Evolutionary conservation across 2,888 invertebrate species (phyloP).

Genomic region (Lasius fuliginosus): DNA sequence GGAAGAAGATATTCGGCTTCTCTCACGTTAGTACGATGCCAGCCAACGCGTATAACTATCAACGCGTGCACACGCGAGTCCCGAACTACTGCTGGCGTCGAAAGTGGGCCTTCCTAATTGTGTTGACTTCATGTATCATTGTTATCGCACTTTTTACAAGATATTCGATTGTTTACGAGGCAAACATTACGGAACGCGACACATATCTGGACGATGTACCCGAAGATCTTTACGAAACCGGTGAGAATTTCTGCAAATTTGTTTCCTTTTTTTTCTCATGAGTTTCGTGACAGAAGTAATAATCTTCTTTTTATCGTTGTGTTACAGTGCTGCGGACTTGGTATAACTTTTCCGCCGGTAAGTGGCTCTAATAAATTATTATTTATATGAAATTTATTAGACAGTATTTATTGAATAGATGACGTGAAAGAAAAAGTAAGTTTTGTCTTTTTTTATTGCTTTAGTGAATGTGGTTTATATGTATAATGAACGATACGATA

Average conservation of each 20-base stretch:
- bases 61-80: not conserved
- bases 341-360: conserved; percentile 73
- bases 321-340: conserved; percentile 72
- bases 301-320: conserved; percentile 46
- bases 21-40: not conserved
- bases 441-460: not conserved
- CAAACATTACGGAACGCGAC: not conserved
- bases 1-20: not conserved
- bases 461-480: not conserved
- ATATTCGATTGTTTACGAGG: not conserved
- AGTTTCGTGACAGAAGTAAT: not conserved
- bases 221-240: conserved; percentile 44
- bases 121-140: not conserved
- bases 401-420: not conserved
- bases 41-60: not conserved
- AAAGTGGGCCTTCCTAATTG: conserved; percentile 13
- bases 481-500: not conserved
- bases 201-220: not conserved
- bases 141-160: not conserved
- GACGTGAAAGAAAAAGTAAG: not conserved
- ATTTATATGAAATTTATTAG: not conserved
- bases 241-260: conserved; percentile 43
- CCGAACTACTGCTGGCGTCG: not conserved
- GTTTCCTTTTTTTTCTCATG: not conserved
- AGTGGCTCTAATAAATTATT: conserved; percentile 41